Base-by-base conservation (phyloP, 2,888 invertebrate genomes). In the Chamaedrilus cognettii region DNA sequence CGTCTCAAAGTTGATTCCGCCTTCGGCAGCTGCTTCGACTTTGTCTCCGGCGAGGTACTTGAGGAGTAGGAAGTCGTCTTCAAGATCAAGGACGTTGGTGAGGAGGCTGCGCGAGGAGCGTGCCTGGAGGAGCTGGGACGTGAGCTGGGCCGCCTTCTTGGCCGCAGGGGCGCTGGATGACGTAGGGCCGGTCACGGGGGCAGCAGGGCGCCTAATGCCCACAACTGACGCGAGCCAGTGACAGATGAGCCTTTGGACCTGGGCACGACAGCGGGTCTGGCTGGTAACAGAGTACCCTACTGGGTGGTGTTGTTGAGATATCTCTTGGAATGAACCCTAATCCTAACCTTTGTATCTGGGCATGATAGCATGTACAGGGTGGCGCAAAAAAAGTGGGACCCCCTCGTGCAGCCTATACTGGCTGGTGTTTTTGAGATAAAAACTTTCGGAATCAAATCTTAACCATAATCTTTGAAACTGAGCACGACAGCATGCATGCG, bases 211-310 rank as follows among this genome's bases (percentile, higher is more conserved):
- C 79, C 91, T 90, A 97, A 99, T 98, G 80, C 96, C 90, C 83
- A 98, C 88, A 79, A 97, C 86, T 90, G 95, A 96, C 78, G 99
- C 98, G 85, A 99, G 88, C 96, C 97, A 98, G 86, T 93, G 92
- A 81, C 98, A 89, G 86, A 99, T 94, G 83, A 97, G 90, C 78
- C 91, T 90, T 86, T 94, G 93, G 81, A 96, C 92, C 98, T 98
- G 85, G 1, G 76, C 52, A 52, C 15, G 11, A 31, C 23, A 52
- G 23, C n/a, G n/a, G n/a, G n/a, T n/a, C n/a, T n/a, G n/a, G n/a
- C n/a, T n/a, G n/a, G n/a, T n/a, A n/a, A n/a, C n/a, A n/a, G n/a
- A n/a, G n/a, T n/a, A n/a, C n/a, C n/a, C n/a, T n/a, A n/a, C n/a
- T n/a, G n/a, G n/a, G n/a, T n/a, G n/a, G n/a, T n/a, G n/a, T n/a